Evolutionary conservation across 2,797 vertebrate species (phyloP), one percentile per base, ranked within the genome.

Genomic region (Heteromormyrus szaboi): DNA sequence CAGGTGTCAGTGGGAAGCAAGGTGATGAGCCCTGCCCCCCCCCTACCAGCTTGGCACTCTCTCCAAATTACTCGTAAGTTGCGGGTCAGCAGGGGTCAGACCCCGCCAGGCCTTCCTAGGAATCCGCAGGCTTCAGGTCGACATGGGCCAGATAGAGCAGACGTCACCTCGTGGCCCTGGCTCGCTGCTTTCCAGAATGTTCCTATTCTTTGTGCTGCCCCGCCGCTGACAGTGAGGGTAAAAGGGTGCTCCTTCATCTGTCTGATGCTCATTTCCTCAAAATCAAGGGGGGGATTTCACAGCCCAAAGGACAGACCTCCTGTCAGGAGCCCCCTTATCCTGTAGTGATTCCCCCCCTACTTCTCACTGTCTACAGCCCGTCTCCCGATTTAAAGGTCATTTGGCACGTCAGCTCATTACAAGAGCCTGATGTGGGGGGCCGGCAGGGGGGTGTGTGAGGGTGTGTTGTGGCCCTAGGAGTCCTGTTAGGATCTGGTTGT

Each of bases 371-470:
- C 90, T 89, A 85, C 12, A 85, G 89, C 90, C 91, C 91, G 88
- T 89, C 44, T 91, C 91, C 91, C n/a, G 88, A 44, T 87, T 59
- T 59, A 95, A 96, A 96, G 95, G 95, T 95, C 95, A 95, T 90
- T 93, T 89, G 91, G 95, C 95, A 94, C 91, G 89, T 93, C 92
- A 92, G 93, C 94, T 95, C 93, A 95, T 95, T 95, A 95, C 11
- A 56, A 92, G 91, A 89, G 92, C 90, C 89, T 88, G 88, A 89
- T 93, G 91, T 86, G 88, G 93, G 92, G 92, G 93, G 92, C 86
- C 48, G 89, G 59, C 79, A 88, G 90, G 91, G 68, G 88, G 84
- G 85, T 85, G 87, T 84, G 72, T 89, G 53, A 86, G 62, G 68
- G 11, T 4, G 9, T 8, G 3, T 11, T 4, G 5, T 29, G 46